Conservation (phyloP, 2,113 vertebrate species). For the Porphyrio hochstetteri region DNA sequence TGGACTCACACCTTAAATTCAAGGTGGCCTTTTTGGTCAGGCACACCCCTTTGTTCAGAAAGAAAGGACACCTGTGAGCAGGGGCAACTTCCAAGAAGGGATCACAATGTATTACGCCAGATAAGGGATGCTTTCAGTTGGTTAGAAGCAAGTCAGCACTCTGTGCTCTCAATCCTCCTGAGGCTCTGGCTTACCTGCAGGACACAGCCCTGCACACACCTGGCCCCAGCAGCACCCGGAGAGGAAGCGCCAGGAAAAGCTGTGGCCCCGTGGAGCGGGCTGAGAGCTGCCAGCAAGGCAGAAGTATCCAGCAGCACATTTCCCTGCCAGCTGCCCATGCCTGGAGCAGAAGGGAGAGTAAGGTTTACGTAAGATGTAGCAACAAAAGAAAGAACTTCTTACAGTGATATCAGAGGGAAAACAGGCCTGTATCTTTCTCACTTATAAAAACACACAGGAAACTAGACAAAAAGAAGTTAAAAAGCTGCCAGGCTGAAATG, state of each 20-base stretch:
- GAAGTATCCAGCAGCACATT: conserved; percentile 87
- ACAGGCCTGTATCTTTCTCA: accelerated
- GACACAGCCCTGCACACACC: conserved; percentile 83
- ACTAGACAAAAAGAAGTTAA: not conserved
- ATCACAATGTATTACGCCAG: not conserved
- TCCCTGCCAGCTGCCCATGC: conserved; percentile 79
- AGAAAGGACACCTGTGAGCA: accelerated
- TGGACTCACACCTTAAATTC: not conserved
- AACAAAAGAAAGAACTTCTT: not conserved
- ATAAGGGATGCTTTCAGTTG: not conserved
- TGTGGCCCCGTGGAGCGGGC: conserved; percentile 65
- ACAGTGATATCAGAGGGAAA: accelerated
- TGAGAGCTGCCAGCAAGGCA: conserved; percentile 86
- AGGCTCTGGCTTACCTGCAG: conserved; percentile 77
- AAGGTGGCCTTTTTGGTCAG: not conserved
- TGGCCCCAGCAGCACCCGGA: conserved; percentile 78
- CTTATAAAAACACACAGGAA: accelerated
- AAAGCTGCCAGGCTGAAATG: not conserved
- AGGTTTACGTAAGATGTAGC: accelerated
- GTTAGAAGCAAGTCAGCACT: not conserved
- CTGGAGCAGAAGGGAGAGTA: conserved; percentile 52
- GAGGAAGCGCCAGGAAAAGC: conserved; percentile 49
- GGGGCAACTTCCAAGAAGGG: not conserved
- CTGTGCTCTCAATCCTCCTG: not conserved
- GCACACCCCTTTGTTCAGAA: not conserved